Evolutionary conservation across 2,113 vertebrate species (phyloP), one percentile per base, ranked within the genome.

Genomic region (Budorcas taxicolor): DNA sequence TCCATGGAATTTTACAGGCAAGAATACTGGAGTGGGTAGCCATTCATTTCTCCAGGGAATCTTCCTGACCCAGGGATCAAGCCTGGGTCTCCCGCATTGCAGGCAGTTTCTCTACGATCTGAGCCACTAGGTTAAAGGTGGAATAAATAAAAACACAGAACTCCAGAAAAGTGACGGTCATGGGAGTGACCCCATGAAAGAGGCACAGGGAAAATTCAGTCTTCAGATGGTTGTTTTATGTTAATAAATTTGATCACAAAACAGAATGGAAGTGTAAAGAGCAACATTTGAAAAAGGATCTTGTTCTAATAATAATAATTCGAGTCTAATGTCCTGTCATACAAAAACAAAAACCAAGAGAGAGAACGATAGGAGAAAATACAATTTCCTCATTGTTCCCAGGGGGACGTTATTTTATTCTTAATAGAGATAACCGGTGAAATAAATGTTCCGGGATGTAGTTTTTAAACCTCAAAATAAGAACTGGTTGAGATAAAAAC

Each of bases 401-500:
- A 83, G 58, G 53, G 88, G 36, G 6, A 36, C 83, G 62, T 93
- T 88, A 96, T 94, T 97, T 92, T 52, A 60, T 78, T 91, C 91
- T 96, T 94, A 86, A 95, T 96, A 86, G 93, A 91, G 76, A 97
- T 90, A 95, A 89, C 17, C 29, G 2, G 33, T 76, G 55, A 95
- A 87, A 87, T 87, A 90, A 71, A 64, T 90, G 74, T 94, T 91
- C 76, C 16, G 43, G 64, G 91, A 96, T 85, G 53, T 53, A 60
- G 85, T 17, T 87, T 97, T 60, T 29, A 74, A 90, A 40, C n/a
- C 74, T 92, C 62, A 87, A 96, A 97, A 94, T 81, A 95, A 96
- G 80, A 92, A 64, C 52, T 53, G 31, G 55, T 95, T 60, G 58
- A 95, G 95, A 94, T 80, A 89, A 92, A 97, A 95, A 93, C 86